phyloP scores from a whole-genome alignment of 2,888 invertebrate species.

The Sisyra terminalis region DNA sequence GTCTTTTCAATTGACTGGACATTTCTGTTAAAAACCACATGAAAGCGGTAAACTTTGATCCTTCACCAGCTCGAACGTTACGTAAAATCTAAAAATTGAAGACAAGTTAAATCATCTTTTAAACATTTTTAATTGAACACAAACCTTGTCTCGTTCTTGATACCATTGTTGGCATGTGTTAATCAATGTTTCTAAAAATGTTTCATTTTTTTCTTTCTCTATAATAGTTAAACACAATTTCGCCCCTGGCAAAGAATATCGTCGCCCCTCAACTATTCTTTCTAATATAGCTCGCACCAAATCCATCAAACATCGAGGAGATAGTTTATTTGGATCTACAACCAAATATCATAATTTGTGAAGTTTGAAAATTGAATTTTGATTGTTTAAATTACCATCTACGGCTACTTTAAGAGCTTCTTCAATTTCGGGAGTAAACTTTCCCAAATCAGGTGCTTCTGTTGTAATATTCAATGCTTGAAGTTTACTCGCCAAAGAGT shows the following conservation, averaged over 20 bases:
- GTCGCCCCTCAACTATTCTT: conserved; percentile 61
- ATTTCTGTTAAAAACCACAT: conserved; percentile 83
- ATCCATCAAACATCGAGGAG: conserved; percentile 64
- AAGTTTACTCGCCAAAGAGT: conserved; percentile 52
- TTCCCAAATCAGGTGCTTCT: conserved; percentile 58
- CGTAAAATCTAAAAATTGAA: conserved; percentile 29
- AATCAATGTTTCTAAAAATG: conserved; percentile 74
- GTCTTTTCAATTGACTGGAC: conserved; percentile 71
- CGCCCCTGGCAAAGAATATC: conserved; percentile 69
- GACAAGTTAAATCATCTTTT: not conserved
- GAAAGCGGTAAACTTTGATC: conserved; percentile 61
- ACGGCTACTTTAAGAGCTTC: conserved; percentile 56
- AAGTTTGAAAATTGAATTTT: conserved; percentile 8
- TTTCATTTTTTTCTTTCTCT: conserved; percentile 74
- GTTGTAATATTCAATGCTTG: conserved; percentile 44
- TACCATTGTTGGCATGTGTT: conserved; percentile 86
- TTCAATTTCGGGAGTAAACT: conserved; percentile 57
- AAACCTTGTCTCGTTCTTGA: conserved; percentile 60
- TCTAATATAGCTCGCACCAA: conserved; percentile 66
- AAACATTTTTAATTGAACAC: conserved; percentile 17
- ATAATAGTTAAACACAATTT: conserved; percentile 74
- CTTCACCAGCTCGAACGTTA: conserved; percentile 38
- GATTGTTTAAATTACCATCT: conserved; percentile 33
- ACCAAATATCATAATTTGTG: conserved; percentile 7
- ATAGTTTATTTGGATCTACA: conserved; percentile 60